phyloP scores from a whole-genome alignment of 2,797 vertebrate genomes.

The Phrynocephalus forsythii region DNA sequence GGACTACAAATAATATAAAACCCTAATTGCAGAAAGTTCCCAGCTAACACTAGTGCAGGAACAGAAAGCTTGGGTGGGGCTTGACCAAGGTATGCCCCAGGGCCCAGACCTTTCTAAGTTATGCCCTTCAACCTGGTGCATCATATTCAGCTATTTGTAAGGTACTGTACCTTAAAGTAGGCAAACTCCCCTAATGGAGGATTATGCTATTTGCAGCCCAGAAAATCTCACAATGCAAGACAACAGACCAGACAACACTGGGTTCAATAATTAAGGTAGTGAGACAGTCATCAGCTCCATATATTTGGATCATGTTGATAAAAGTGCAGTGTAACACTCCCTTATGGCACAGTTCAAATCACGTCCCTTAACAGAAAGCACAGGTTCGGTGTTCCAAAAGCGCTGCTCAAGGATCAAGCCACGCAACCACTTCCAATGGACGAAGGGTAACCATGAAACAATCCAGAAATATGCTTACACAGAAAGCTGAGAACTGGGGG shows the following conservation, averaged over 20 bases:
- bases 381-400: not conserved
- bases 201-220: too few relatives aligned
- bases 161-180: too few relatives aligned
- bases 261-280: not conserved
- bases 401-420: not conserved
- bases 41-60: too few relatives aligned
- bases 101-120: too few relatives aligned
- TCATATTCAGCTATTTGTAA: too few relatives aligned
- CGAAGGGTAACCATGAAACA: not conserved
- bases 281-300: not conserved
- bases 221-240: not conserved
- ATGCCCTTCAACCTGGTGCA: too few relatives aligned
- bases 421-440: not conserved
- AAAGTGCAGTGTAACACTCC: not conserved
- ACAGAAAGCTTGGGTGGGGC: too few relatives aligned
- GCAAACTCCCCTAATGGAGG: too few relatives aligned
- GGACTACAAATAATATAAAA: not conserved
- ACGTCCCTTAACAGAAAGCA: not conserved
- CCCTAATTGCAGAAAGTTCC: too few relatives aligned
- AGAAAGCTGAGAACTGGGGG: not conserved
- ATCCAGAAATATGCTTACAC: not conserved
- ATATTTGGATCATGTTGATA: not conserved
- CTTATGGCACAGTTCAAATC: not conserved
- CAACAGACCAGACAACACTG: not conserved
- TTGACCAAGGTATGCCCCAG: too few relatives aligned